A percentile compares a stretch with the other conserved stretches of the same genome.
Evolutionary conservation across 2,113 vertebrate species (phyloP).

Genomic region (Oncorhynchus gorbuscha): DNA sequence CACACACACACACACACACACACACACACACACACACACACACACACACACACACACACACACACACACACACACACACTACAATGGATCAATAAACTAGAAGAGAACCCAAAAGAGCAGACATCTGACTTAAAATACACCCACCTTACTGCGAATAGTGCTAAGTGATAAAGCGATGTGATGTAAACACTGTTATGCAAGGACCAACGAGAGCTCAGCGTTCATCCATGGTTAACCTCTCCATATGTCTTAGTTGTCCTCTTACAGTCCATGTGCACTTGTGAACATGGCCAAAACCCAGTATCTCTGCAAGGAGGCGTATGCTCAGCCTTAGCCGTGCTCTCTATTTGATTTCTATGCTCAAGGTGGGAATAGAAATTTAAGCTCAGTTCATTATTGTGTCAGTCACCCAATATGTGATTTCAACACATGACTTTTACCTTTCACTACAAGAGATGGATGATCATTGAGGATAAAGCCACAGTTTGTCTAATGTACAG

Average conservation of each 20-base stretch:
- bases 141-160: neutral
- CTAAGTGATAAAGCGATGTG: neutral
- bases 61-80: too few relatives aligned
- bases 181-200: constrained; percentile 8
- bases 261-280: neutral
- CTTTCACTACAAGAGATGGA: neutral
- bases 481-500: neutral
- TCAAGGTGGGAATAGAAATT: too few relatives aligned
- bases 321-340: too few relatives aligned
- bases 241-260: neutral
- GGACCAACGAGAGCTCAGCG: neutral
- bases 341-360: too few relatives aligned
- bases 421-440: neutral
- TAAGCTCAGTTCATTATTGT: too few relatives aligned
- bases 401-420: neutral
- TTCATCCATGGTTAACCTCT: neutral
- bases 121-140: constrained; percentile 20
- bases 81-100: constrained; percentile 22
- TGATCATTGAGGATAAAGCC: neutral
- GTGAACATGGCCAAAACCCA: neutral
- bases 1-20: constrained; percentile 4
- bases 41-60: too few relatives aligned
- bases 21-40: constrained; percentile 3
- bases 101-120: constrained; percentile 17
- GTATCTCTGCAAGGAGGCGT: neutral